Evolutionary conservation across 2,888 invertebrate genomes (phyloP), one percentile per base, ranked within the genome.

Genomic region (Dolichomitus sp.): DNA sequence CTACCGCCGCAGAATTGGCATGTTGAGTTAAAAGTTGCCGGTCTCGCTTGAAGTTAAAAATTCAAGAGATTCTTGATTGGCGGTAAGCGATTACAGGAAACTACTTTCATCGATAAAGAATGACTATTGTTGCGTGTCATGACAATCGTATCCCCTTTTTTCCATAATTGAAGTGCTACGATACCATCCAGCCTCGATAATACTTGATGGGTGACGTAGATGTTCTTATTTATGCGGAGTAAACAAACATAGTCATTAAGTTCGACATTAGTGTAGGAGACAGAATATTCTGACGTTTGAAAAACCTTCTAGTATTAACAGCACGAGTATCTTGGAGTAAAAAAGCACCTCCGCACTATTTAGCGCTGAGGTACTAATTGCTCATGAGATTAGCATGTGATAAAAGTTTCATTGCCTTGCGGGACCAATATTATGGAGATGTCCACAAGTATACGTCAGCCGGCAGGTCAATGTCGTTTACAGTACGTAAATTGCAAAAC

Each of bases 1-100:
- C 40, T 48, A 42, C 69, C 68, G 69, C 72, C 83, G 42, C 65
- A 68, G 42, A 68, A 68, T 27, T 80, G 52, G 83, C 76, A 50
- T 78, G 77, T 78, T 65, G 45, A 65, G 70, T 78, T 52, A 5
- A 52, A 54, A 54, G 19, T 19, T 17, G 65, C 19, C 17, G 40
- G 37, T 7, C 52, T 68, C 17, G 45, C 5, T 12, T 65, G 4
- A 33, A 23, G 52, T 54, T 65, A 78, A 78, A 65, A 78, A 78
- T 57, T 52, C 63, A 78, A 65, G n/a, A 19, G 33, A 70, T 54
- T 30, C 45, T 27, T 12, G 40, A n/a, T 45, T 59, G 63, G 37
- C 37, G 63, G 50, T 23, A 69, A 52, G 27, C 63, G 50, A 57
- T 48, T 52, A 37, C 37, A 33, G 52, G 19, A 17, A 68, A 37